Base-by-base conservation (phyloP, 2,888 invertebrate species). In the Cantharis rustica region DNA sequence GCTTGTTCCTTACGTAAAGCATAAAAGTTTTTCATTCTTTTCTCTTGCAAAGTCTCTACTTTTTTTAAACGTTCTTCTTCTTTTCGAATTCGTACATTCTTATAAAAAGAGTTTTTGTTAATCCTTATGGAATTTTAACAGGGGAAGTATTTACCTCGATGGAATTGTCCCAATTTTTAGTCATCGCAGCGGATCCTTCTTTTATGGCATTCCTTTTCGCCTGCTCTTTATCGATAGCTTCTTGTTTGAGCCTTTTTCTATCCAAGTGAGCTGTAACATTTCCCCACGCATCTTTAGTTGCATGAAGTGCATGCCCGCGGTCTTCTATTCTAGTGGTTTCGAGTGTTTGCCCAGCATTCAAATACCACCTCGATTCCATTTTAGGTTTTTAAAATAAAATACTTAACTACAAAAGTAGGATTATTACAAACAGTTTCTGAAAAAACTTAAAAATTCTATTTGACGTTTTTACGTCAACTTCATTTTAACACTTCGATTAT, bases 151-250 rank as follows among this genome's bases (percentile, higher is more conserved):
- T 63, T 82, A 88, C 88, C 83, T 89, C 87, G 61, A 88, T 82
- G 0, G 88, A 88, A 64, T 88, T 87, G n/a, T 85, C 86, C 89
- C 89, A 90, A 71, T 84, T 84, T 79, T 86, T 86, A 0, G 88
- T 89, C 87, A 90, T 87, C 10, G 85, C 84, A 63, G 87, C 85
- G 0, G 89, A 89, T 0, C 86, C 88, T 15, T 88, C 84, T 74
- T 88, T 88, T 23, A 90, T 78, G 61, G 87, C 85, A 62, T 86
- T 83, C 64, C 85, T 86, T 20, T 87, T 84, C 9, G 86, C 87
- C 10, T 84, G 81, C 63, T 90, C 89, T 47, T 86, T 85, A 2
- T 88, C 88, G 0, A 82, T 77, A 2, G 83, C 81, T 75, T 86
- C 86, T 68, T 79, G 79, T 23, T 83, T 80, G 15, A 84, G 81